phyloP scores from a whole-genome alignment of 1,140 invertebrate genomes.

The Calosoma granatense region DNA sequence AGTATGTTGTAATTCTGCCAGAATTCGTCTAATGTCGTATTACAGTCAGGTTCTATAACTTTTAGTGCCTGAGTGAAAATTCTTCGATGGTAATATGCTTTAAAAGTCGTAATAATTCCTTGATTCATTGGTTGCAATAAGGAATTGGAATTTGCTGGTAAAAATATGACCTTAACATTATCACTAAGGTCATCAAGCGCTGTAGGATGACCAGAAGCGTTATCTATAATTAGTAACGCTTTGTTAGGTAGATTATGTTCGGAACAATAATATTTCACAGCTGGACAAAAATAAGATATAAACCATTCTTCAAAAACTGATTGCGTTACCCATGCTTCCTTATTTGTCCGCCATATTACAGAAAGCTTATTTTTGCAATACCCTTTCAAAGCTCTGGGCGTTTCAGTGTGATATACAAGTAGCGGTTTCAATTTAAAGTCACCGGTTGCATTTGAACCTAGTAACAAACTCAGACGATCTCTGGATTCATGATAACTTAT shows the following conservation, averaged over 20 bases:
- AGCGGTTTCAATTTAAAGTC: constrained; percentile 15
- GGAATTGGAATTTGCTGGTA: not conserved
- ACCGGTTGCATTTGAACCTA: not conserved
- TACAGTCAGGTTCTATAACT: not conserved
- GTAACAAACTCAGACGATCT: not conserved
- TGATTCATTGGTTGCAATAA: not conserved
- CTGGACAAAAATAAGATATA: not conserved
- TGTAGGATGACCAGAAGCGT: not conserved
- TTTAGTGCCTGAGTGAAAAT: not conserved
- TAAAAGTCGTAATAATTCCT: not conserved
- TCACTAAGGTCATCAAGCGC: not conserved
- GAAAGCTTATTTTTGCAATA: constrained; percentile 12
- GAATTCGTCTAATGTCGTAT: not conserved
- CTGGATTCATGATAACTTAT: not conserved
- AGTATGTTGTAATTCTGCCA: not conserved
- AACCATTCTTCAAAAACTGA: not conserved
- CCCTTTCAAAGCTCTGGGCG: constrained; percentile 12
- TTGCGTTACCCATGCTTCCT: not conserved
- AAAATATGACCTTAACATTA: not conserved
- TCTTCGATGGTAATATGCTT: not conserved
- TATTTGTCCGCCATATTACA: not conserved
- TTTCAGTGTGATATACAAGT: constrained; percentile 7
- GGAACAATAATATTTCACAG: not conserved
- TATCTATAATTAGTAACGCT: not conserved
- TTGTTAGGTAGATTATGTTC: not conserved